Percentiles rank a stretch among this genome's conserved stretches.
phyloP scores from a whole-genome alignment of 2,797 vertebrate species.

The Varecia variegata region DNA sequence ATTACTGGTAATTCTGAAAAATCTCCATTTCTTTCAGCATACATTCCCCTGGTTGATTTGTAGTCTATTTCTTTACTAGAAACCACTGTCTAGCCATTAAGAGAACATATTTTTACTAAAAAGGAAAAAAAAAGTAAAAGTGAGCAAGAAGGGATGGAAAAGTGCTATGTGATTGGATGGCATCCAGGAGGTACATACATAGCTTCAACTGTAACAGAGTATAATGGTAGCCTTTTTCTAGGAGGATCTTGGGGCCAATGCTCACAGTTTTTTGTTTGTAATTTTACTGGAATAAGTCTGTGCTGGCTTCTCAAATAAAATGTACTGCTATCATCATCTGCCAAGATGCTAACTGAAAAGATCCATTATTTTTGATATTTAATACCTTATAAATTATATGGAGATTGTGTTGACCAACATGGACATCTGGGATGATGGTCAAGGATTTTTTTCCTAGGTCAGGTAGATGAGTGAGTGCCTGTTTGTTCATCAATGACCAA shows the following conservation, averaged over 20 bases:
- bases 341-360: conserved; percentile 85
- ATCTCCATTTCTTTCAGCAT: conserved; percentile 56
- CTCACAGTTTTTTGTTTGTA: conserved; percentile 85
- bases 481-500: conserved; percentile 81
- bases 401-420: conserved; percentile 81
- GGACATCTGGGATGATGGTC: conserved; percentile 80
- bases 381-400: conserved; percentile 84
- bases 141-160: conserved; percentile 57
- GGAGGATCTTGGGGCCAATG: conserved; percentile 74
- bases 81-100: conserved; percentile 80
- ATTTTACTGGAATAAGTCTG: conserved; percentile 83
- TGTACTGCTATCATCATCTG: conserved; percentile 79
- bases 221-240: conserved; percentile 84
- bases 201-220: conserved; percentile 82
- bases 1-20: conserved; percentile 59
- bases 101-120: conserved; percentile 73
- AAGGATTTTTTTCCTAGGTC: conserved; percentile 66
- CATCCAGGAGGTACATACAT: conserved; percentile 83
- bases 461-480: conserved; percentile 74
- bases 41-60: conserved; percentile 56
- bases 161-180: conserved; percentile 79
- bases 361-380: conserved; percentile 86
- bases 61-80: conserved; percentile 63
- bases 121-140: conserved; percentile 54
- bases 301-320: conserved; percentile 81